Evolutionary conservation across 23 tunicate species (phyloP).

Genomic region (Oikopleura albicans): DNA sequence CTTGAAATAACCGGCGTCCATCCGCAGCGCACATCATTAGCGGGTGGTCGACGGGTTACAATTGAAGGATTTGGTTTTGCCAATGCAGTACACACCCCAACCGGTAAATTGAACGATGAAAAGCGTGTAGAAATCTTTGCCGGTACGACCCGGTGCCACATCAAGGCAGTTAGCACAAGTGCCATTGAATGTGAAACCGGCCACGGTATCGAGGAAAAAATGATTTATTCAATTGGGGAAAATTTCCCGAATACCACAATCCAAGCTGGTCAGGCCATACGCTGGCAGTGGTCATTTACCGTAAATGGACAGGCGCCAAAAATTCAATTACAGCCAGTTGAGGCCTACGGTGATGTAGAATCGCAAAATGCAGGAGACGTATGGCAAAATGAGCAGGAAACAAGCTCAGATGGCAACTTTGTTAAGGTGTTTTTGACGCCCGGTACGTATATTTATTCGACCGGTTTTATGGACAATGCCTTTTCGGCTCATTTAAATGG

Average conservation of each 20-base stretch:
- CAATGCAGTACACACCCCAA: not conserved
- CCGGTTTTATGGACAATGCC: not conserved
- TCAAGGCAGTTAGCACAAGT: not conserved
- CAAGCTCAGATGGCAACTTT: not conserved
- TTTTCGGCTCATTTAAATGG: not conserved
- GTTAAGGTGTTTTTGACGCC: not conserved
- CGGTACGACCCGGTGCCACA: not conserved
- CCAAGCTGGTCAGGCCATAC: not conserved
- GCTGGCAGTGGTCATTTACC: not conserved
- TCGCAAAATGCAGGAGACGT: not conserved
- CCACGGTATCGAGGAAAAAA: not conserved
- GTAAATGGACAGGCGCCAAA: not conserved
- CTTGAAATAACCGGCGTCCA: not conserved
- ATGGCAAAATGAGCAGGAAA: not conserved
- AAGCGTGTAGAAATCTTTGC: not conserved
- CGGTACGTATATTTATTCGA: not conserved
- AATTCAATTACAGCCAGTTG: not conserved
- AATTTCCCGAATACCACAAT: not conserved
- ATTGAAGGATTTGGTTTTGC: conserved; percentile 13
- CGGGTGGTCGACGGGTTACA: not conserved
- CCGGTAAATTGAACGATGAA: not conserved
- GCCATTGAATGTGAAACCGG: not conserved
- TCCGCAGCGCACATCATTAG: not conserved
- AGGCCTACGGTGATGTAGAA: not conserved
- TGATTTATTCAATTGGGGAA: not conserved